Base-by-base conservation (phyloP, 2,797 vertebrate species). In the Pipistrellus pipistrellus region DNA sequence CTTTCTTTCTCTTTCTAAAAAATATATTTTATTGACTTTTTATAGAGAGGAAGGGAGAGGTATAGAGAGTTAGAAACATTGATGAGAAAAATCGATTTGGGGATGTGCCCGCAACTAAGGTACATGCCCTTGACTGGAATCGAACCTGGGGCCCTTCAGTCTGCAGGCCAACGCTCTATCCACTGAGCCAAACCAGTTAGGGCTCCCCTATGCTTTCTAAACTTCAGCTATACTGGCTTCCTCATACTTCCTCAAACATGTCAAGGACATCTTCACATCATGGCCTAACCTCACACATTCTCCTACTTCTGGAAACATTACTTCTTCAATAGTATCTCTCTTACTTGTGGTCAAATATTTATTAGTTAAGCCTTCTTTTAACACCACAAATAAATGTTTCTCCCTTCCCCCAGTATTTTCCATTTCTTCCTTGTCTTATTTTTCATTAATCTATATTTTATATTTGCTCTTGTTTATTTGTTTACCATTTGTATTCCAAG, bases 401-500 rank as follows among this genome's bases (percentile, higher is more conserved):
- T 3, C 62, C 23, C 1, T 32, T 0, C 0, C 2, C 3, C 1
- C 4, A 11, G 9, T 30, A 17, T 23, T 41, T 81, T 90, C 2
- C 4, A 21, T 91, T 69, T 64, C 23, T 90, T 90, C 15, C 12
- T 75, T 78, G 3, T 32, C 44, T 75, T 90, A 68, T 80, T 72
- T 87, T 76, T 48, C 7, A 80, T 13, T 86, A 27, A 48, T 62
- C 62, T 71, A 6, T 68, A 44, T 71, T 83, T 69, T 89, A 51
- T 68, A 35, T 69, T 91, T 73, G 44, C 8, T 18, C n/a, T 32
- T 57, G 8, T 83, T 73, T 76, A 20, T 78, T 90, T 87, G 32
- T 69, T 91, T 93, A 38, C 38, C 20, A 15, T 62, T 4, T 88
- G 13, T 55, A 10, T 93, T 81, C 55, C 4, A 57, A 82, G 87